A percentile compares a stretch with the other conserved stretches of the same genome.
These are phyloP conservation scores for Panagrolaimus sp. DNA, from an alignment of 1,140 invertebrate genomes.

Conservation along the genomic window DNA sequence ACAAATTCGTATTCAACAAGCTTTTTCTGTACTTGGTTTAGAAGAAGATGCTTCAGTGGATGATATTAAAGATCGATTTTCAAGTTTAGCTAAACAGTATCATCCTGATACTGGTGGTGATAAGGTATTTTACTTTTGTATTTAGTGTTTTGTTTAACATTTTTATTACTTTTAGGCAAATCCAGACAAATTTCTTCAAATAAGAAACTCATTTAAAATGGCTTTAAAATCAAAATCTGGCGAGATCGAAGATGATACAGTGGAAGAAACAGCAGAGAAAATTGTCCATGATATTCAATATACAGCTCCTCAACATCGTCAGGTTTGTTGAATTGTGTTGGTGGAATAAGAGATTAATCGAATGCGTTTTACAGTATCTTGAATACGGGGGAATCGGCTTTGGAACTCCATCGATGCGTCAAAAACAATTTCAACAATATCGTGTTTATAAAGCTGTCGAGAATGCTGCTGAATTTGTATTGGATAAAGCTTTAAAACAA, in stretches of 20 bases:
- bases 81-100: background rate
- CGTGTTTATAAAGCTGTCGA: constrained; percentile 23
- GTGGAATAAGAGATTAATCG: too few species aligned
- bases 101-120: constrained; percentile 15
- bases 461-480: constrained; percentile 19
- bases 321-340: constrained; percentile 12
- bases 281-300: constrained; percentile 20
- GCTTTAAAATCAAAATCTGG: background rate
- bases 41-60: background rate
- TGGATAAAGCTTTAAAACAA: constrained; percentile 24
- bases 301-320: constrained; percentile 25
- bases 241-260: background rate
- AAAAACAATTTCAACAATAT: constrained; percentile 22
- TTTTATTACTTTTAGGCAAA: background rate
- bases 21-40: constrained; percentile 13
- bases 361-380: constrained; percentile 23
- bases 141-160: too few species aligned
- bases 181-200: background rate
- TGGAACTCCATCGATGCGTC: constrained; percentile 21
- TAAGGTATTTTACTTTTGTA: background rate
- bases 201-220: background rate
- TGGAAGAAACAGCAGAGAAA: background rate
- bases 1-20: background rate
- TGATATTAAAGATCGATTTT: background rate
- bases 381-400: constrained; percentile 16